Percentiles rank a stretch among this genome's conserved stretches.
Evolutionary conservation across 1,140 invertebrate genomes (phyloP).

Genomic region (Bombus fervidus): DNA sequence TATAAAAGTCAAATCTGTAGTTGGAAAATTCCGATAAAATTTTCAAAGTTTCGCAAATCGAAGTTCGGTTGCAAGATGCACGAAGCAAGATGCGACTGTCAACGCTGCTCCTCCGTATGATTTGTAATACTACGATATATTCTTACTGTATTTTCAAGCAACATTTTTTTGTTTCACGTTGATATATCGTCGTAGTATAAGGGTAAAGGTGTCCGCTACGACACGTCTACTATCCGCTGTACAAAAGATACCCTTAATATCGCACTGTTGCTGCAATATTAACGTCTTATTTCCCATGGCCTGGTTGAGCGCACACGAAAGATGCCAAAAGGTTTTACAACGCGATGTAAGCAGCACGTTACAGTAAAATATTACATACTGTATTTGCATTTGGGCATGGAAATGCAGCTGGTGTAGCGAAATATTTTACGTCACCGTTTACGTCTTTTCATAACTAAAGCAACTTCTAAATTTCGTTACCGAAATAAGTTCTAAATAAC

Average conservation of each 20-base stretch:
- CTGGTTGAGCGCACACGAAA: background rate
- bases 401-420: background rate
- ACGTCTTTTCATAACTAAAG: no score
- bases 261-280: background rate
- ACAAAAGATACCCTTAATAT: background rate
- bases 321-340: background rate
- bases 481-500: no score
- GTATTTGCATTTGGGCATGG: background rate
- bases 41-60: no score
- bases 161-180: background rate
- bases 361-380: background rate
- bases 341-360: background rate
- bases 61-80: no score
- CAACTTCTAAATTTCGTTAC: no score
- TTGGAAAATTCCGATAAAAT: no score
- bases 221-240: background rate
- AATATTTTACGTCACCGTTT: background rate
- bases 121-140: no score
- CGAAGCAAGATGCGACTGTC: no score
- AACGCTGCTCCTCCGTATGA: no score
- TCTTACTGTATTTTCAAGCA: background rate
- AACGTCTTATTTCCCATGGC: background rate
- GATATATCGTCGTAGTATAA: background rate
- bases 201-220: no score
- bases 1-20: accelerated